Conservation (phyloP, 2,888 invertebrate genomes). For the Steromphala cineraria region DNA sequence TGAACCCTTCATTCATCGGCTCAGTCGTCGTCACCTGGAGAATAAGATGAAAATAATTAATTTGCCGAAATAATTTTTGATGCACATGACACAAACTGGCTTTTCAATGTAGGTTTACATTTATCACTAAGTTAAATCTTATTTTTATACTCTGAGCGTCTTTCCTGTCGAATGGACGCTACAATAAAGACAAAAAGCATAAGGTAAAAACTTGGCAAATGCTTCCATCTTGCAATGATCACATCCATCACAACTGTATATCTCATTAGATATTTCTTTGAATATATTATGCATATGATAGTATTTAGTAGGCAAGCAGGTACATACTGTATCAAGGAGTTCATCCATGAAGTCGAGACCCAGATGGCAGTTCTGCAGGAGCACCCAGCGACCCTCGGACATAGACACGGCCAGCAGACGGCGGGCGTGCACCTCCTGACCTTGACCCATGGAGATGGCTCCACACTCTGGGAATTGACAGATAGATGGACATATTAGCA, state of each 20-base stretch:
- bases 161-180: no score
- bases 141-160: no score
- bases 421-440: constrained; percentile 91
- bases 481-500: neutral
- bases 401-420: constrained; percentile 88
- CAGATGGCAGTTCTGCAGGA: constrained; percentile 96
- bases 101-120: no score
- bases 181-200: no score
- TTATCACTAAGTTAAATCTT: no score
- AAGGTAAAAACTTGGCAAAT: no score
- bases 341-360: constrained; percentile 95
- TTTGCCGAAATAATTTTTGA: no score
- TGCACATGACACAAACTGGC: no score
- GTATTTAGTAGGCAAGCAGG: neutral
- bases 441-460: constrained; percentile 98
- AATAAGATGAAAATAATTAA: neutral
- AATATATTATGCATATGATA: no score
- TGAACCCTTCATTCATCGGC: constrained; percentile 87
- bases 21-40: constrained; percentile 78
- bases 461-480: constrained; percentile 76
- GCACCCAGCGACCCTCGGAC: constrained; percentile 90
- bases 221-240: no score
- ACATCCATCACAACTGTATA: no score
- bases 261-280: no score
- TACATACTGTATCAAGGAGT: constrained; percentile 89